These are phyloP conservation scores for Eurosta solidaginis DNA, from an alignment of 1,140 invertebrate genomes.

Conservation along the genomic window DNA sequence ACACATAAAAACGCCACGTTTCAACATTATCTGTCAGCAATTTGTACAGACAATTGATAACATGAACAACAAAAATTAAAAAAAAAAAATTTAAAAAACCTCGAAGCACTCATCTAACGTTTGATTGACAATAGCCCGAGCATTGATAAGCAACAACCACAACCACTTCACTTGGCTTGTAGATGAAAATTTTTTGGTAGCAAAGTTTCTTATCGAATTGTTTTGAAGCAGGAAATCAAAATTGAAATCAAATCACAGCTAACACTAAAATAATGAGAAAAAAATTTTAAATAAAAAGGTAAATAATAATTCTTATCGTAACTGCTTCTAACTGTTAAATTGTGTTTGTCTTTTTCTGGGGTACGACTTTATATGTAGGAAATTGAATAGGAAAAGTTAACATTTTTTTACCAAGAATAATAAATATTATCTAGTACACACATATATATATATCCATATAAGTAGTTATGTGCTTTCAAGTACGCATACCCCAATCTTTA, in stretches of 20 bases:
- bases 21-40: background rate
- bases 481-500: too few relatives aligned
- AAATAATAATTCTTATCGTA: constrained; percentile 21
- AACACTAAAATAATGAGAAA: background rate
- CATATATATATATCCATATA: background rate
- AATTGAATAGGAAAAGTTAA: background rate
- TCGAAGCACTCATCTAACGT: background rate
- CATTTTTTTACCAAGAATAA: too few relatives aligned
- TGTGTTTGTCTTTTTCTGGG: background rate
- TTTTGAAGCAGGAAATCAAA: background rate
- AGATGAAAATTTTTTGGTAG: background rate
- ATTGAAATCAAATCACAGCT: constrained; percentile 15
- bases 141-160: background rate
- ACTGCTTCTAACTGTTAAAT: background rate
- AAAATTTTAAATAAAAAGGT: background rate
- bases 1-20: background rate
- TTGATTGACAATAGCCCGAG: constrained; percentile 1
- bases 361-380: background rate
- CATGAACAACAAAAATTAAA: background rate
- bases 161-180: background rate
- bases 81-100: background rate
- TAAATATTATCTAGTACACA: background rate
- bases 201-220: background rate
- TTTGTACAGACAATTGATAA: constrained; percentile 12
- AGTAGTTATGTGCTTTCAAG: too few relatives aligned